Base-by-base conservation (phyloP, 2,113 vertebrate species). In the Galeopterus variegatus region DNA sequence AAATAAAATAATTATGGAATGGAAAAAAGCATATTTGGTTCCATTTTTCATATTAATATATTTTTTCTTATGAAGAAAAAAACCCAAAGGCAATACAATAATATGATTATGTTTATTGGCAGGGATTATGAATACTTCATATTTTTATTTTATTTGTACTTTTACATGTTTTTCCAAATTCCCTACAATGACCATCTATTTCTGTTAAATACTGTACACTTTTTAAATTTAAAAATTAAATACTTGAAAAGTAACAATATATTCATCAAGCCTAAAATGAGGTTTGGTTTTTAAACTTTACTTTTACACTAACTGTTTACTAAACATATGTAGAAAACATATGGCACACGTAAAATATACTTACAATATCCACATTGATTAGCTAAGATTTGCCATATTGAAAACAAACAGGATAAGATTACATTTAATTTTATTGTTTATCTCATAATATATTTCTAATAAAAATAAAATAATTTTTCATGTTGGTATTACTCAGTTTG, bases 241-340 rank as follows among this genome's bases (percentile, higher is more conserved):
- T 76, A 12, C 76, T 5, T 73, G 31, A 93, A 96, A 69, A 89
- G n/a, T 41, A 92, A 79, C 73, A 77, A 79, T 58, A 90, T 41
- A 84, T 72, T 86, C 12, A 90, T 14, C 8, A 84, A 85, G 26
- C 23, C 31, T 82, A 90, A 95, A 92, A 81, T 70, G 4, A 93
- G 9, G 12, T 19, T 85, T 1, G 6, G 9, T 14, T 84, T 90
- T 82, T 80, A 8, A 67, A 87, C 6, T 88, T 93, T 87, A 94
- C 10, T 67, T 69, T 82, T 69, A 90, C 5, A 19, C 8, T 19
- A 87, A 93, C 36, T 95, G 60, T 8, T 96, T 31, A 41, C 10
- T 95, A 95, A 41, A 41, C 41, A 90, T 88, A 96, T 24, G 31
- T 18, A 87, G 50, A 94, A 96, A 96, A 96, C 41, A 90, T 41